These are phyloP conservation scores for Microhierax caerulescens DNA, from an alignment of 2,797 vertebrate genomes.

Conservation along the genomic window DNA sequence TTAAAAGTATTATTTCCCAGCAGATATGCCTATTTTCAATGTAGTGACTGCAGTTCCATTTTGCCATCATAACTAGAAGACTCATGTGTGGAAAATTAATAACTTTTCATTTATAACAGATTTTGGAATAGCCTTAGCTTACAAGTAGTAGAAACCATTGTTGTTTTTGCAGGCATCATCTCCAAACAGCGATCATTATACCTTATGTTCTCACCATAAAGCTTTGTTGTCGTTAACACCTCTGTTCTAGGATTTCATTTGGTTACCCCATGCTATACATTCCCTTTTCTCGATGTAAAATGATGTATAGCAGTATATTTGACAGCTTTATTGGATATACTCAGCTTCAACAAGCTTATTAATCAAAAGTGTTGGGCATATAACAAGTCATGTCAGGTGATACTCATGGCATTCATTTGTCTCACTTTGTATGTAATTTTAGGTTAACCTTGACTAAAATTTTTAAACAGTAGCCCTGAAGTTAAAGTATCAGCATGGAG, in stretches of 20 bases:
- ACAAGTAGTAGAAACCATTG: not conserved
- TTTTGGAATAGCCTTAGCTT: not conserved
- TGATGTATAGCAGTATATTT: not conserved
- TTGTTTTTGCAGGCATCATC: not conserved
- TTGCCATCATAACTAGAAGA: not conserved
- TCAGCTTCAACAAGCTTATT: not conserved
- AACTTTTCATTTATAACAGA: not conserved
- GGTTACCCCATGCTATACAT: not conserved
- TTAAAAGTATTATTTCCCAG: not conserved
- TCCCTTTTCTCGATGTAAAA: not conserved
- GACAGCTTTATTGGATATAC: not conserved
- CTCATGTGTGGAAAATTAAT: not conserved
- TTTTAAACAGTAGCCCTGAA: not conserved
- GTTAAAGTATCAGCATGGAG: not conserved
- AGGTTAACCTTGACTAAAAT: not conserved
- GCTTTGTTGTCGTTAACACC: not conserved
- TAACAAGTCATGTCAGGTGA: not conserved
- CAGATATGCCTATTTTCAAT: not conserved
- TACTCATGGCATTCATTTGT: not conserved
- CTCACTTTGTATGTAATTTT: not conserved
- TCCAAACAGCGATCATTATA: not conserved
- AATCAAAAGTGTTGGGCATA: not conserved
- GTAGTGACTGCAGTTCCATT: not conserved
- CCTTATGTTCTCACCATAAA: not conserved
- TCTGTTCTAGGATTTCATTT: not conserved